A percentile compares a stretch with the other conserved stretches of the same genome.
Evolutionary conservation across 2,113 vertebrate species (phyloP).

Genomic region (Antennarius striatus): DNA sequence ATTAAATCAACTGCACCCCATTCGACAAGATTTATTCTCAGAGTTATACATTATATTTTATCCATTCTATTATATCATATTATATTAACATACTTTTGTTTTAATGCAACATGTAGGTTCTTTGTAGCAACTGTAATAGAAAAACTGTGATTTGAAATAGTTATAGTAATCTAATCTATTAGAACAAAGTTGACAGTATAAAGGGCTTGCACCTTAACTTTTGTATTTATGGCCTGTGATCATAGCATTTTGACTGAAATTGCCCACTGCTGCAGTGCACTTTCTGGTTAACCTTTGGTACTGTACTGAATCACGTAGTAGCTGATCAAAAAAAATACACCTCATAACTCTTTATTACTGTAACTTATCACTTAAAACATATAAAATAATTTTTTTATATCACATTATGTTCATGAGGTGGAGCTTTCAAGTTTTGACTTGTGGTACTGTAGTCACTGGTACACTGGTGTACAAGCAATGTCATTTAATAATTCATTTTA

Average conservation of each 20-base stretch:
- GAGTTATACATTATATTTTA: constrained; percentile 20
- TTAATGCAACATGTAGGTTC: no score
- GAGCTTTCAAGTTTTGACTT: constrained; percentile 10
- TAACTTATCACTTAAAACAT: constrained; percentile 50
- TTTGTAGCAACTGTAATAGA: background rate
- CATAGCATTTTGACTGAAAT: constrained; percentile 46
- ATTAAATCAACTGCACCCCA: constrained; percentile 31
- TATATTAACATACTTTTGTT: constrained; percentile 12
- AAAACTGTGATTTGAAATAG: background rate
- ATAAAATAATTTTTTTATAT: constrained; percentile 29
- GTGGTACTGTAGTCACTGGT: constrained; percentile 47
- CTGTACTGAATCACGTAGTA: constrained; percentile 41
- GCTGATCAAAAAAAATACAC: constrained; percentile 42
- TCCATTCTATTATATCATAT: constrained; percentile 22
- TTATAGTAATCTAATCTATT: constrained; percentile 24
- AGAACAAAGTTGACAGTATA: constrained; percentile 25
- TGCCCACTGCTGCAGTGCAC: constrained; percentile 52
- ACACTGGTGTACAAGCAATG: constrained; percentile 55
- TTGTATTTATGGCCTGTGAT: constrained; percentile 47
- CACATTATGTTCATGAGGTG: constrained; percentile 10
- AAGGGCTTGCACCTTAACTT: constrained; percentile 58
- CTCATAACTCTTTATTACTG: constrained; percentile 20
- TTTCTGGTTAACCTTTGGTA: constrained; percentile 45
- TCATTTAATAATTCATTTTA: constrained; percentile 34
- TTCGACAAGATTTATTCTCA: constrained; percentile 55